These are phyloP conservation scores for Anhinga rufa DNA, from an alignment of 2,113 vertebrate genomes.

Conservation along the genomic window DNA sequence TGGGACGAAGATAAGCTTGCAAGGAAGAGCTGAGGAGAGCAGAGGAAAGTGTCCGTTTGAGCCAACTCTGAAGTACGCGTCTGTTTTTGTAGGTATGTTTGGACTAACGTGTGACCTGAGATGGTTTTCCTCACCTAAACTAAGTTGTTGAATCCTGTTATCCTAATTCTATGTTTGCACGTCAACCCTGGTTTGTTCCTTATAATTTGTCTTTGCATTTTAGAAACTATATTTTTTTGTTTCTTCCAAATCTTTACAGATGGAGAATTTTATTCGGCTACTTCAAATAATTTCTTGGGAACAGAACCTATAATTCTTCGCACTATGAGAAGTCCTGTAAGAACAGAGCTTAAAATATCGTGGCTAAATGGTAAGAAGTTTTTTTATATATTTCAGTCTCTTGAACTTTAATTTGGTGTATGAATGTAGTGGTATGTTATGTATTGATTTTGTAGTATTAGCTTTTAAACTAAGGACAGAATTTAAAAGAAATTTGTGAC, in stretches of 20 bases:
- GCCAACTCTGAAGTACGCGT: slow-evolving; percentile 72
- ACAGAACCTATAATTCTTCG: slow-evolving; percentile 76
- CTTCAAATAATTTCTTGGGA: slow-evolving; percentile 81
- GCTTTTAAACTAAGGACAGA: not conserved
- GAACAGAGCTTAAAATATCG: slow-evolving; percentile 73
- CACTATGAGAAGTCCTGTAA: slow-evolving; percentile 64
- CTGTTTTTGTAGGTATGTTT: slow-evolving; percentile 75
- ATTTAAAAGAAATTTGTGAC: not conserved
- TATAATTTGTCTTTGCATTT: not conserved
- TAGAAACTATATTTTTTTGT: not conserved
- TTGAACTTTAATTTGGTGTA: not conserved
- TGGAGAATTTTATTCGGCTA: slow-evolving; percentile 80
- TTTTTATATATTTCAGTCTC: not conserved
- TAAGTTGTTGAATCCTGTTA: not conserved
- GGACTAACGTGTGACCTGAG: not conserved
- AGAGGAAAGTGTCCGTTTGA: slow-evolving; percentile 79
- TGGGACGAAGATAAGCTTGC: slow-evolving; percentile 58
- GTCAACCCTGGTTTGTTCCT: not conserved
- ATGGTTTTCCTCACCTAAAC: not conserved
- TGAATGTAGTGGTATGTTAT: not conserved
- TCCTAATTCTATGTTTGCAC: not conserved
- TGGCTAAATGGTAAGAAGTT: slow-evolving; percentile 76
- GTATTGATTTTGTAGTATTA: not conserved
- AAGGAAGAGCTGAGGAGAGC: slow-evolving; percentile 68
- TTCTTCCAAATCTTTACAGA: slow-evolving; percentile 50